A percentile compares a stretch with the other conserved stretches of the same genome.
Evolutionary conservation across 2,888 invertebrate species (phyloP).

Genomic region (Scaeva pyrastri): DNA sequence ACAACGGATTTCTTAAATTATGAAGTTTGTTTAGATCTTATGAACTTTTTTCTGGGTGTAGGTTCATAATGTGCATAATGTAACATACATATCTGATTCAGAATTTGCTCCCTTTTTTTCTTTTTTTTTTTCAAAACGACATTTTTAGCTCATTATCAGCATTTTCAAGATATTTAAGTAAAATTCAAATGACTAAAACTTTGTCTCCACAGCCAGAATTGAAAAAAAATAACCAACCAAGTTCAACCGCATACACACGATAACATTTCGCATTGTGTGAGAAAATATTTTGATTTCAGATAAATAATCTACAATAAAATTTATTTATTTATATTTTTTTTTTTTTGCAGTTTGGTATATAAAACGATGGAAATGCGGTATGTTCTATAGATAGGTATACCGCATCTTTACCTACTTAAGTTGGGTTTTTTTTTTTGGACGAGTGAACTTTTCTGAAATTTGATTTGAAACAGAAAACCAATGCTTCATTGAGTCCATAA

Average conservation of each 20-base stretch:
- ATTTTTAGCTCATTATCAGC: constrained; percentile 56
- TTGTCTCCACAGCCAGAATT: neutral
- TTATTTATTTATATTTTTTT: constrained; percentile 28
- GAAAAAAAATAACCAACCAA: neutral
- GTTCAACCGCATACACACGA: constrained; percentile 46
- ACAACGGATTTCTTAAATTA: no score
- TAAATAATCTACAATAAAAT: no score
- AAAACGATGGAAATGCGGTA: neutral
- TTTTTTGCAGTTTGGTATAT: neutral
- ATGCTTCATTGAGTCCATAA: constrained; percentile 6
- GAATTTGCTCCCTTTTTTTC: neutral
- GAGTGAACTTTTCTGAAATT: constrained; percentile 49
- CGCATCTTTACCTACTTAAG: neutral
- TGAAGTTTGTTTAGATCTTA: neutral
- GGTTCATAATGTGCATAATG: no score
- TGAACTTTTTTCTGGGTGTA: constrained; percentile 1
- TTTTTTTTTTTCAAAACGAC: constrained; percentile 1
- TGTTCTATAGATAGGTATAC: constrained; percentile 2
- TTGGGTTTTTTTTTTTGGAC: constrained; percentile 1
- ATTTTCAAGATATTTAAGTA: constrained; percentile 54
- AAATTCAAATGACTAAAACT: constrained; percentile 2
- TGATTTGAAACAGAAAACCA: constrained; percentile 46
- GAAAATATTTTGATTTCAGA: constrained; percentile 57
- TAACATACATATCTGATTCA: neutral
- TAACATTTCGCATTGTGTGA: constrained; percentile 66